Conservation (phyloP, 2,888 invertebrate species). For the Nephrotoma appendiculata region DNA sequence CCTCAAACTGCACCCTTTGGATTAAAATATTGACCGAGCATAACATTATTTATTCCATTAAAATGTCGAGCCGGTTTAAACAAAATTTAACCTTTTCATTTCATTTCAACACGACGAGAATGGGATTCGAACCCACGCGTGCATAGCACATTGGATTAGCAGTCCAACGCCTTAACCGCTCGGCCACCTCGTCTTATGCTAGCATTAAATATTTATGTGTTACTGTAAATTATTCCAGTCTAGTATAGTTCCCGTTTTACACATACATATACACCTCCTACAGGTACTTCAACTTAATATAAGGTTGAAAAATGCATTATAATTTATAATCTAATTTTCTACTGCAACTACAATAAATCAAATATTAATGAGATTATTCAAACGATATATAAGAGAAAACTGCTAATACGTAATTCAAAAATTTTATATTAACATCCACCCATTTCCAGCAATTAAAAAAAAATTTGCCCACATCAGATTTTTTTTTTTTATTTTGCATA, state of each 20-base stretch:
- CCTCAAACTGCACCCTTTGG: no score
- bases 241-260: neutral
- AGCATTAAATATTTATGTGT: no score
- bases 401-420: neutral
- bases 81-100: no score
- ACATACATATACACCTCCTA: neutral
- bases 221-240: neutral
- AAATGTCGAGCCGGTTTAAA: no score
- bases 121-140: slow-evolving; percentile 75
- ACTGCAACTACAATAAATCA: neutral
- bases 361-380: neutral
- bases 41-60: no score
- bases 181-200: slow-evolving; percentile 55
- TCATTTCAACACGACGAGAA: slow-evolving; percentile 47
- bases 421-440: neutral
- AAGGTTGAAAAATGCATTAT: neutral
- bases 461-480: neutral
- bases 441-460: neutral
- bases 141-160: slow-evolving; percentile 76
- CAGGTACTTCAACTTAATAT: neutral
- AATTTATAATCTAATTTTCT: neutral
- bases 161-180: slow-evolving; percentile 76
- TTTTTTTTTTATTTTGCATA: neutral
- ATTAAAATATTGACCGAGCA: no score
- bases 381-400: neutral